Evolutionary conservation across 2,797 vertebrate species (phyloP).

Genomic region (Chrysocyon brachyurus): DNA sequence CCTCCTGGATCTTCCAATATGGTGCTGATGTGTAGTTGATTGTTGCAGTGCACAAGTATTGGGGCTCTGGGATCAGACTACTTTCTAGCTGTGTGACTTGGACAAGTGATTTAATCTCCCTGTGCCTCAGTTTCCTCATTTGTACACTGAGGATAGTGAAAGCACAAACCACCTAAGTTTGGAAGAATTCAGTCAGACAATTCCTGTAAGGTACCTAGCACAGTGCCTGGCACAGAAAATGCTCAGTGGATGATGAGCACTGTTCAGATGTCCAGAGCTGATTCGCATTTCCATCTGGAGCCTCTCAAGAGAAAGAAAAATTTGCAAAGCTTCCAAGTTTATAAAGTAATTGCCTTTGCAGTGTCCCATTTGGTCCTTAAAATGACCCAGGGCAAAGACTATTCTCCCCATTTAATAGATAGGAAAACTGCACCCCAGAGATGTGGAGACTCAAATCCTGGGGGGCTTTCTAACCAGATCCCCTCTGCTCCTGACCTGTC

Average conservation of each 20-base stretch:
- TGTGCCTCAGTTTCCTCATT: slow-evolving; percentile 20
- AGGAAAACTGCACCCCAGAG: neutral
- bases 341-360: neutral
- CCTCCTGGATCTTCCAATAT: neutral
- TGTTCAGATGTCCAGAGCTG: neutral
- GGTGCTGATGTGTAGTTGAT: neutral
- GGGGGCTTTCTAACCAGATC: neutral
- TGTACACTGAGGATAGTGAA: neutral
- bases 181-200: neutral
- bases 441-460: neutral
- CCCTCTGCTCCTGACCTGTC: fast-evolving
- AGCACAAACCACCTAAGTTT: neutral
- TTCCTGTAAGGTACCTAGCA: fast-evolving
- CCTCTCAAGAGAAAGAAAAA: neutral
- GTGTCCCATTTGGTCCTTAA: neutral
- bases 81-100: neutral
- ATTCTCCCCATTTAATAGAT: neutral
- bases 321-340: neutral
- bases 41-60: fast-evolving
- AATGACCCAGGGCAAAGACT: neutral
- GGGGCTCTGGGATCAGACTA: neutral
- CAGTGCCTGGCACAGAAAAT: neutral
- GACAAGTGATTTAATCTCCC: neutral
- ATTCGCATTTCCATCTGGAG: neutral
- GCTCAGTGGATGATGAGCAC: neutral